Evolutionary conservation across 1,140 invertebrate genomes (phyloP).

Genomic region (Trichonephila clavipes): DNA sequence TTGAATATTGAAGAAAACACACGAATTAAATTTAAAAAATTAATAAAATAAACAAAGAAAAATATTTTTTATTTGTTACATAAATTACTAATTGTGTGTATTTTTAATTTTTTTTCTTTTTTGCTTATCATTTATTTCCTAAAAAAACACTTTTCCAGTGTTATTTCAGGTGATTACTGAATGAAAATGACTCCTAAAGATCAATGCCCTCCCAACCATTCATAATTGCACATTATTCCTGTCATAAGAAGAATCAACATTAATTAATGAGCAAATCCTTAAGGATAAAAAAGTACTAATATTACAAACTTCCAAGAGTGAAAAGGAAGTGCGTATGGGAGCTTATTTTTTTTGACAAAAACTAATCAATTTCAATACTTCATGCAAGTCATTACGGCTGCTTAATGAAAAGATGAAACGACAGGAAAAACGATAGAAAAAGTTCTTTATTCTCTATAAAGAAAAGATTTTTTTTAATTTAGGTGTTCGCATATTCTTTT

Average conservation of each 20-base stretch:
- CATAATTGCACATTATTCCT: background rate
- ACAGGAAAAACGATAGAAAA: background rate
- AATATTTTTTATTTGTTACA: too few species aligned
- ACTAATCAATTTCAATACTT: slow-evolving; percentile 14
- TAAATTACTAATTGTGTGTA: too few species aligned
- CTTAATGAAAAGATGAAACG: background rate
- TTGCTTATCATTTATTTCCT: too few species aligned
- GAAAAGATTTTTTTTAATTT: too few species aligned
- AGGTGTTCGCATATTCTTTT: too few species aligned
- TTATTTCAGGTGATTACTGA: background rate
- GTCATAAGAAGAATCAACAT: background rate
- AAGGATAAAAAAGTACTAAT: background rate
- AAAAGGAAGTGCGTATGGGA: background rate
- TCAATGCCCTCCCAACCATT: background rate
- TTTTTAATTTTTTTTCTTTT: too few species aligned
- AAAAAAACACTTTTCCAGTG: background rate
- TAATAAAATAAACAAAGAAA: too few species aligned
- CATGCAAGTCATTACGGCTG: background rate
- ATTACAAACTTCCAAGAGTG: background rate
- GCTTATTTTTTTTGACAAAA: background rate
- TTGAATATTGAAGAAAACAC: too few species aligned
- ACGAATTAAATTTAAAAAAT: too few species aligned
- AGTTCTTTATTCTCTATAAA: background rate
- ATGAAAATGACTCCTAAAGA: background rate
- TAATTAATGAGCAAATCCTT: background rate